Percentiles rank a stretch among this genome's conserved stretches.
Conservation (phyloP, 2,797 vertebrate species). For the Myripristis jacobus region DNA sequence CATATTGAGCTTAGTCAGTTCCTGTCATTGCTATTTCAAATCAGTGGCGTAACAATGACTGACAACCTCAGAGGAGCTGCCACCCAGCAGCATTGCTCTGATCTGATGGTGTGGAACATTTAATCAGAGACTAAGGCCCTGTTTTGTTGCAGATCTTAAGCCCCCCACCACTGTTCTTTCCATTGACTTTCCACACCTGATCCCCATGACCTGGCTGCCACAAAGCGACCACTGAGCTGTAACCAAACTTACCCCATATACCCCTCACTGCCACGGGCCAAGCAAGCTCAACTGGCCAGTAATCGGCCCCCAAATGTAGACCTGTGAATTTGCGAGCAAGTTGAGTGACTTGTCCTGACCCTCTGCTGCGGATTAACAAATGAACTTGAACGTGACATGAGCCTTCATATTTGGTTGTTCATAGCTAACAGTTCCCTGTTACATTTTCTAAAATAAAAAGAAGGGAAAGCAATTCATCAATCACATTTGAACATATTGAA, state of each 20-base stretch:
- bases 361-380: conserved; percentile 41
- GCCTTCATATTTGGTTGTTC: not conserved
- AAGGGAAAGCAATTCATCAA: not conserved
- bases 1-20: not conserved
- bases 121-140: conserved; percentile 58
- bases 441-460: conserved; percentile 36
- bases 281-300: conserved; percentile 45
- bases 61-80: conserved; percentile 32
- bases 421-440: conserved; percentile 29
- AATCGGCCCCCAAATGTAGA: conserved; percentile 64
- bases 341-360: conserved; percentile 13
- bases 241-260: conserved; percentile 22
- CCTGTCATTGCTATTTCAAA: conserved; percentile 11
- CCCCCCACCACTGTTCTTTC: conserved; percentile 65
- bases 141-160: conserved; percentile 54
- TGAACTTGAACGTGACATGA: conserved; percentile 20
- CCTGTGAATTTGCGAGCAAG: conserved; percentile 53
- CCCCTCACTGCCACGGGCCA: conserved; percentile 3
- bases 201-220: conserved; percentile 59
- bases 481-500: not conserved
- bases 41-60: conserved; percentile 15
- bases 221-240: conserved; percentile 34
- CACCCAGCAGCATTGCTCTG: conserved; percentile 31
- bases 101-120: conserved; percentile 59
- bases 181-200: conserved; percentile 69